Evolutionary conservation across 2,888 invertebrate species (phyloP).

Genomic region (Orchesellides sinensis): DNA sequence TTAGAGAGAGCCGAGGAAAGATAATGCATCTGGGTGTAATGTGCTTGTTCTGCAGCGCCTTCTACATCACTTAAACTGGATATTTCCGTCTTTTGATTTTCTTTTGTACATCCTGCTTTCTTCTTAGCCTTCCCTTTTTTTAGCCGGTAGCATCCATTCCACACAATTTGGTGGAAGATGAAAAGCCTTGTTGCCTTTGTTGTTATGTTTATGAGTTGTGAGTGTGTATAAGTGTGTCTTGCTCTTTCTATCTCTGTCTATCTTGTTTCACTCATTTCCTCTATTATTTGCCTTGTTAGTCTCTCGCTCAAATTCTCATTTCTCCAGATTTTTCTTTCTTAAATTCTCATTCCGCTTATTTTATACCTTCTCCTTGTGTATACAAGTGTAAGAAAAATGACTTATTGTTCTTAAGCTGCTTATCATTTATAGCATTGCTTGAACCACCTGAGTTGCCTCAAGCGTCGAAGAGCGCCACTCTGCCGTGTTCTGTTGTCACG

Average conservation of each 20-base stretch:
- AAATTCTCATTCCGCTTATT: neutral
- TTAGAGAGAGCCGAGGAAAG: too few relatives aligned
- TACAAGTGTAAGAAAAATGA: slow-evolving; percentile 10
- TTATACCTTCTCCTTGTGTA: too few relatives aligned
- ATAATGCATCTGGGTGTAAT: slow-evolving; percentile 8
- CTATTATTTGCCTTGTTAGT: too few relatives aligned
- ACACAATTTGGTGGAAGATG: slow-evolving; percentile 22
- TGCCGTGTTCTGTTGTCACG: slow-evolving; percentile 6
- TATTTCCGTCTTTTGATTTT: slow-evolving; percentile 7
- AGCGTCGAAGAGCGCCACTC: neutral
- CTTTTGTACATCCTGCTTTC: neutral
- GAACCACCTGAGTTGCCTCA: neutral
- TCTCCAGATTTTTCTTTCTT: neutral
- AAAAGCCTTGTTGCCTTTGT: slow-evolving; percentile 26
- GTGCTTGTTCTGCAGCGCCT: neutral
- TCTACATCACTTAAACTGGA: slow-evolving; percentile 1
- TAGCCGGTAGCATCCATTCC: neutral
- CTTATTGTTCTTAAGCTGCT: slow-evolving; percentile 42
- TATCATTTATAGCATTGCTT: slow-evolving; percentile 26
- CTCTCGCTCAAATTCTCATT: neutral
- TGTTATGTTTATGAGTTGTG: slow-evolving; percentile 18
- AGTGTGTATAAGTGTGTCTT: neutral
- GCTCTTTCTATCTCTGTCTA: neutral
- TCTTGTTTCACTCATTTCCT: slow-evolving; percentile 24
- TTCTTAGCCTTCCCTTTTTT: neutral